These are phyloP conservation scores for Madoqua kirkii DNA, from an alignment of 2,113 vertebrate species.

Conservation along the genomic window DNA sequence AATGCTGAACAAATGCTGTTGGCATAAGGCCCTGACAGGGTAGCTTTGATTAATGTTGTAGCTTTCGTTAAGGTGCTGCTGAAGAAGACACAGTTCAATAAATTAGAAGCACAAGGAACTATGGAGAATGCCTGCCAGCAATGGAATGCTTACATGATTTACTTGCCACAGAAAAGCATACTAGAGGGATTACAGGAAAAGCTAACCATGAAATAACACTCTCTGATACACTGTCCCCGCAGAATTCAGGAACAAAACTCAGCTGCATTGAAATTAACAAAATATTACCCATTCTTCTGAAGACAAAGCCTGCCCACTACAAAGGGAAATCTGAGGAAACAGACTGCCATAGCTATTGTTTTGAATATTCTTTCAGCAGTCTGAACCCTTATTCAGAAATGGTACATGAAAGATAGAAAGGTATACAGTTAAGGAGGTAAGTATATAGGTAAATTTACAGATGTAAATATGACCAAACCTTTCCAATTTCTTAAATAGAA, in stretches of 20 bases:
- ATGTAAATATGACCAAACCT: neutral
- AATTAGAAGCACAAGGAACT: slow-evolving; percentile 46
- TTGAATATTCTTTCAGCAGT: neutral
- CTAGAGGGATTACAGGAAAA: slow-evolving; percentile 31
- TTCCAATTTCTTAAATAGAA: neutral
- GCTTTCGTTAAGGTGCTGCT: neutral
- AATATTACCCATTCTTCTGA: neutral
- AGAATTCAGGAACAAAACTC: neutral
- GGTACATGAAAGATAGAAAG: neutral
- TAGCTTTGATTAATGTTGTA: slow-evolving; percentile 42
- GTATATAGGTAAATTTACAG: neutral
- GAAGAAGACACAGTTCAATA: slow-evolving; percentile 48
- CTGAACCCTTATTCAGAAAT: neutral
- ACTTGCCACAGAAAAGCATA: neutral
- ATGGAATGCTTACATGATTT: slow-evolving; percentile 8
- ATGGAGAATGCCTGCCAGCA: neutral
- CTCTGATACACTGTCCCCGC: neutral
- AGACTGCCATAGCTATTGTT: neutral
- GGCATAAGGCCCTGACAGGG: neutral
- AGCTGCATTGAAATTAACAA: neutral
- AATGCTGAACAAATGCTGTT: slow-evolving; percentile 30
- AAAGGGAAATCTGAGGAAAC: neutral
- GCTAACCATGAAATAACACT: slow-evolving; percentile 1
- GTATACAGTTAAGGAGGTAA: neutral
- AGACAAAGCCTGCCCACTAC: neutral